phyloP scores from a whole-genome alignment of 2,797 vertebrate genomes.

The Sardinella longiceps region DNA sequence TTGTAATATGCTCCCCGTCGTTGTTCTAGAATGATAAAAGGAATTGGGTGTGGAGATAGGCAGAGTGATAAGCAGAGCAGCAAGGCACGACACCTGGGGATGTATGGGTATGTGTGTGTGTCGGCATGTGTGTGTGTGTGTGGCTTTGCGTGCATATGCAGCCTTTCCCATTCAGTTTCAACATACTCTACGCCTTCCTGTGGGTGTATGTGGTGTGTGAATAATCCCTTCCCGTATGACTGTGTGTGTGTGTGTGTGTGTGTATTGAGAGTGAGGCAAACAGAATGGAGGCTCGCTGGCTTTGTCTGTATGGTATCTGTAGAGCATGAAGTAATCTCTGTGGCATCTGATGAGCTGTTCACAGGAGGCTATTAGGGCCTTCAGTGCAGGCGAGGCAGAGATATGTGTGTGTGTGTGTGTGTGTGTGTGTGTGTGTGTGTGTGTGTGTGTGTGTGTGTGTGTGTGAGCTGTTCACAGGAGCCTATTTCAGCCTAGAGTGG shows the following conservation, averaged over 20 bases:
- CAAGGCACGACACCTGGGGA: conserved; percentile 53
- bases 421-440: no score
- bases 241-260: conserved; percentile 36
- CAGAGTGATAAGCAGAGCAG: conserved; percentile 63
- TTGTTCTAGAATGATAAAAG: conserved; percentile 63
- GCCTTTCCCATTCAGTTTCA: background rate
- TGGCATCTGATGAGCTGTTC: conserved; percentile 4
- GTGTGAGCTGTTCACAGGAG: no score
- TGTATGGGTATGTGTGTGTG: conserved; percentile 31
- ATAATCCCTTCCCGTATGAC: background rate
- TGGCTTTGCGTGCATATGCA: conserved; percentile 27
- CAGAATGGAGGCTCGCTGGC: background rate
- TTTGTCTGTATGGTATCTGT: conserved; percentile 4
- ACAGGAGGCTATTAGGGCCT: background rate
- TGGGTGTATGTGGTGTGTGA: conserved; percentile 11
- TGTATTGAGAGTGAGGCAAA: background rate
- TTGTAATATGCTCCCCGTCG: conserved; percentile 57
- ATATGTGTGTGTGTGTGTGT: no score
- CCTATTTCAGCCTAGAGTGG: no score
- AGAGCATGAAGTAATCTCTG: conserved; percentile 15
- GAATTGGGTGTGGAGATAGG: conserved; percentile 60
- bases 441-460: no score
- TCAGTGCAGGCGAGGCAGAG: no score
- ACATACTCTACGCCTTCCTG: conserved; percentile 37
- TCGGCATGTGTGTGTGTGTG: background rate